Evolutionary conservation across 2,113 vertebrate genomes (phyloP).

Genomic region (human (Homo sapiens)): GRCh38 chr7:135763501-135764000

Average conservation of each 20-base stretch:
- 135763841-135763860: background rate
- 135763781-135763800: background rate
- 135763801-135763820: background rate
- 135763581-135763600: background rate
- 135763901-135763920: background rate
- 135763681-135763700: slow-evolving; percentile 31
- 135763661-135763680: slow-evolving; percentile 1
- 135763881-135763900: background rate
- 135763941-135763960: background rate
- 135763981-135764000: background rate
- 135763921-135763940: background rate
- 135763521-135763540: background rate
- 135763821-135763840: background rate
- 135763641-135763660: background rate
- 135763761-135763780: background rate
- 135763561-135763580: background rate
- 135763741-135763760: slow-evolving; percentile 36
- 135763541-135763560: background rate
- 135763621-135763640: slow-evolving; percentile 33
- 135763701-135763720: slow-evolving; percentile 21
- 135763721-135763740: background rate
- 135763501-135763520: background rate
- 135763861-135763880: background rate
- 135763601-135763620: background rate
- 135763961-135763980: background rate